Conservation (phyloP, 2,113 vertebrate genomes). For the Psephotus haematonotus region DNA sequence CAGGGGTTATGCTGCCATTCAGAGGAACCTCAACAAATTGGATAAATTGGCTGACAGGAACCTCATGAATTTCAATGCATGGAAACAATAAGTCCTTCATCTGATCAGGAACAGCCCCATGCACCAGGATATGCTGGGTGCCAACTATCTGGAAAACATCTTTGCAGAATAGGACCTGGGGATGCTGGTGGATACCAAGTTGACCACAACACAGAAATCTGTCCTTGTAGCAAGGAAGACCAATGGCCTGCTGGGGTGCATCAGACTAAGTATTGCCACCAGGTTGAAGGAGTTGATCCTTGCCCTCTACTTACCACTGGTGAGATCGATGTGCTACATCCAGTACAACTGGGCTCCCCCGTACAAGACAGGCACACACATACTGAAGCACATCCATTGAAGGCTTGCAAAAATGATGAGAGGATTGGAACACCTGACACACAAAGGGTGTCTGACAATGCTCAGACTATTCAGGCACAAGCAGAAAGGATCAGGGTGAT, state of each 20-base stretch:
- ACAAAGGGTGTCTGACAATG: neutral
- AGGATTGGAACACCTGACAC: neutral
- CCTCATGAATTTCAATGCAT: too few species aligned
- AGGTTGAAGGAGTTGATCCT: neutral
- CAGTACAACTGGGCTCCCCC: neutral
- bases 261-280: neutral
- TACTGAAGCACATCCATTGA: neutral
- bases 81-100: neutral
- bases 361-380: neutral
- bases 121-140: neutral
- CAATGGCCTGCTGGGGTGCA: neutral
- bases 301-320: neutral
- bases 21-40: neutral
- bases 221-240: neutral
- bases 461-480: neutral
- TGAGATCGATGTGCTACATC: neutral
- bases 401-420: neutral
- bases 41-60: neutral
- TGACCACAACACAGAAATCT: neutral
- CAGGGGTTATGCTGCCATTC: neutral
- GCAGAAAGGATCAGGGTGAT: neutral
- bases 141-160: neutral
- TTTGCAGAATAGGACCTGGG: neutral
- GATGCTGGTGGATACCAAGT: neutral
- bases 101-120: neutral